phyloP scores from a whole-genome alignment of 2,113 vertebrate species.

The Microcebus tavaratra region DNA sequence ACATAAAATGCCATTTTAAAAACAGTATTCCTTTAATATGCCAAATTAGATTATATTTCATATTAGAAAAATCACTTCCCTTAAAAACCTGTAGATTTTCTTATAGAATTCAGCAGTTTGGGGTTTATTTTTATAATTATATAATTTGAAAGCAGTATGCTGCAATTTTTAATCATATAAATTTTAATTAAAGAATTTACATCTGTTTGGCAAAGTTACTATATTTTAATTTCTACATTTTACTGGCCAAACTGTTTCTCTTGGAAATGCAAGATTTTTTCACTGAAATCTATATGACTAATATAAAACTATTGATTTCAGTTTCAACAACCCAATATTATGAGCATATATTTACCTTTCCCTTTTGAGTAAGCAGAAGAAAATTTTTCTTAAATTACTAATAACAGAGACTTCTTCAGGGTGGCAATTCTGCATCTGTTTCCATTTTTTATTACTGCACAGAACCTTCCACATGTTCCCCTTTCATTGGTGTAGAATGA shows the following conservation, averaged over 20 bases:
- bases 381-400: conserved; percentile 58
- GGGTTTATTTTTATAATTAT: conserved; percentile 44
- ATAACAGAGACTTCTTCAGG: conserved; percentile 68
- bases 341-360: conserved; percentile 45
- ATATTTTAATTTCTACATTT: conserved; percentile 54
- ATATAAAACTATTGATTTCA: conserved; percentile 56
- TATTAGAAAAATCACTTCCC: conserved; percentile 3
- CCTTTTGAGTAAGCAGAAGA: conserved; percentile 36
- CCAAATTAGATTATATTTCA: conserved; percentile 15
- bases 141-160: conserved; percentile 30
- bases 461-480: conserved; percentile 77
- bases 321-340: conserved; percentile 38
- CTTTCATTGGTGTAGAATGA: conserved; percentile 51
- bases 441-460: conserved; percentile 76
- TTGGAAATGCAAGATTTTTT: conserved; percentile 43
- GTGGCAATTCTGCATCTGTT: conserved; percentile 79
- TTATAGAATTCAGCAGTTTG: conserved; percentile 13
- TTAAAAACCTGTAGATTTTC: background rate
- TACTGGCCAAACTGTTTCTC: conserved; percentile 46
- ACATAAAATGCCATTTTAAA: background rate
- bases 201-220: conserved; percentile 23
- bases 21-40: background rate
- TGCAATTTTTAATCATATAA: conserved; percentile 13
- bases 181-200: conserved; percentile 44
- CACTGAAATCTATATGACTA: conserved; percentile 43